Conservation (phyloP, 2,888 invertebrate species). For the Patella depressa region DNA sequence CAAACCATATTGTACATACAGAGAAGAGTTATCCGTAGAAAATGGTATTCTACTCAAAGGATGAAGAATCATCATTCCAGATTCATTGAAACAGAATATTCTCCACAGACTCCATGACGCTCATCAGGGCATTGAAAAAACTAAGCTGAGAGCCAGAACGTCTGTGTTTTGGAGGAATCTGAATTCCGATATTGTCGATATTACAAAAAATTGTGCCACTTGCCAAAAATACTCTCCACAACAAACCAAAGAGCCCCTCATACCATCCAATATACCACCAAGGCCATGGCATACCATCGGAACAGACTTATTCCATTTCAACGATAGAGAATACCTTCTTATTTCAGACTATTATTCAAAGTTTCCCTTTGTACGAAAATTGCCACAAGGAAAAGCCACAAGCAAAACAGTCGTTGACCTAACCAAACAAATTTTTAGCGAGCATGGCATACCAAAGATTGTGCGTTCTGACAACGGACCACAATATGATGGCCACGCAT, state of each 20-base stretch:
- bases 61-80: conserved; percentile 14
- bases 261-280: conserved; percentile 13
- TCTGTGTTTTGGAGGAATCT: conserved; percentile 12
- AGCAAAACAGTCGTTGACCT: conserved; percentile 21
- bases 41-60: conserved; percentile 13
- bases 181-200: conserved; percentile 15
- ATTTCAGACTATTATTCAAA: no score
- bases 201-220: conserved; percentile 14
- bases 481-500: conserved; percentile 21
- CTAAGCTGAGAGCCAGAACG: conserved; percentile 19
- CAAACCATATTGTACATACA: conserved; percentile 16
- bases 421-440: conserved; percentile 27
- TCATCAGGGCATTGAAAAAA: conserved; percentile 16
- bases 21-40: conserved; percentile 15
- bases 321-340: no score
- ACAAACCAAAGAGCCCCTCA: conserved; percentile 15
- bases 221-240: conserved; percentile 8
- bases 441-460: conserved; percentile 31
- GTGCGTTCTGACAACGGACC: conserved; percentile 40
- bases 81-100: neutral
- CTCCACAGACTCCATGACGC: conserved; percentile 18
- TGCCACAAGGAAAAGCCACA: no score
- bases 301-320: conserved; percentile 21
- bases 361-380: no score
- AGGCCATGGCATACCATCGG: conserved; percentile 17